These are phyloP conservation scores for Pteronotus mesoamericanus DNA, from an alignment of 2,797 vertebrate species.

Conservation along the genomic window DNA sequence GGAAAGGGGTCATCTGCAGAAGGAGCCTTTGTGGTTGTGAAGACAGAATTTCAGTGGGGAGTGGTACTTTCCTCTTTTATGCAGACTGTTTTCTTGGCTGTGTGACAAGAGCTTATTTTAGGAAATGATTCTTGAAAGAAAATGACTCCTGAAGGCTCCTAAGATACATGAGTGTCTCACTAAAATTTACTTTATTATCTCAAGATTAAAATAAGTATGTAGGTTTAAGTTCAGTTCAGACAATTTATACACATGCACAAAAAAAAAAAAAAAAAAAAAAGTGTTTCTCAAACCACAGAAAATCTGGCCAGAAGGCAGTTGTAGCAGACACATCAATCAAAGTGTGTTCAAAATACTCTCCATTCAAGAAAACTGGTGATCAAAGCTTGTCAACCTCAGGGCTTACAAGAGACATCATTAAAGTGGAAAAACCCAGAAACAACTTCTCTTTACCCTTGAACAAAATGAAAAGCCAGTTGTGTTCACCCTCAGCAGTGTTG, in stretches of 20 bases:
- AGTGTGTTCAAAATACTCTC: not conserved
- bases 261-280: accelerated
- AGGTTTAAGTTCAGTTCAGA: not conserved
- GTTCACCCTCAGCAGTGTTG: not conserved
- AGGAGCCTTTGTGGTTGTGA: not conserved
- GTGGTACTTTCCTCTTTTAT: not conserved
- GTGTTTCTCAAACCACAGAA: not conserved
- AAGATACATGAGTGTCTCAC: not conserved
- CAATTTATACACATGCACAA: not conserved
- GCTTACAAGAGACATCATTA: not conserved
- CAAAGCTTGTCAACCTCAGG: not conserved
- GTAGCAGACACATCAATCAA: slow-evolving; percentile 19
- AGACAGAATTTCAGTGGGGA: not conserved
- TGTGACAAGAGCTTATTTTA: slow-evolving; percentile 53
- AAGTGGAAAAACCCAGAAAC: not conserved
- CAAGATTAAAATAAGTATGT: slow-evolving; percentile 27
- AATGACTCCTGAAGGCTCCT: slow-evolving; percentile 21
- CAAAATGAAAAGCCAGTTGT: not conserved
- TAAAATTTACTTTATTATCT: not conserved
- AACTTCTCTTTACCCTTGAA: not conserved
- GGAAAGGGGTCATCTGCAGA: slow-evolving; percentile 62
- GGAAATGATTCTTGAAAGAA: slow-evolving; percentile 38
- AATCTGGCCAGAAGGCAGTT: not conserved
- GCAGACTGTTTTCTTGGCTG: not conserved
- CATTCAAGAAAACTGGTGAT: not conserved